Base-by-base conservation (phyloP, 2,888 invertebrate species). In the Gymnoscelis rufifasciata region DNA sequence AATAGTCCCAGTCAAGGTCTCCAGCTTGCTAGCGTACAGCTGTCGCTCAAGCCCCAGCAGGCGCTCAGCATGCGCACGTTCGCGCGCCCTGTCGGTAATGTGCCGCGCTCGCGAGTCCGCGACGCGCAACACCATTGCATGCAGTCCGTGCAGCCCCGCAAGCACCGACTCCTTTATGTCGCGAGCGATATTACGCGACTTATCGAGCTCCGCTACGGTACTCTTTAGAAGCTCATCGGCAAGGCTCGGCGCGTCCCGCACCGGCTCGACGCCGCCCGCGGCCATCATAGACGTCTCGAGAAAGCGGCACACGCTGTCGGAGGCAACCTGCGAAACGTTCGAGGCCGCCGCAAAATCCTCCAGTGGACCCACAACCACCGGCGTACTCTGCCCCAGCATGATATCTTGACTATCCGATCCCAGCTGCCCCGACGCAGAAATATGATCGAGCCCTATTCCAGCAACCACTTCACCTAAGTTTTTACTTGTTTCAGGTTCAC, bases 81-180 rank as follows among this genome's bases (percentile, higher is more conserved):
- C 24, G 7, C 24, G 24, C 36, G 24, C 36, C 36, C 23, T 23
- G 2, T 36, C 36, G 13, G 19, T 10, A 3, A 36, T 2, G 36
- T 36, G 36, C 1, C 36, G 36, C 12, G 24, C 11, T 7, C 36
- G 36, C 7, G 36, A 36, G 13, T 36, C 36, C 0, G 36, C 24
- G 12, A 36, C 12, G 7, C 36, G 36, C 12, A 36, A 24, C 8
- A 36, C 24, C 24, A 36, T 26, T 7, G 3, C 36, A 12, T 36
- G 12, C 12, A 36, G 36, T 0, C 36, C 26, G 3, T 24, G 10
- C 7, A 36, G 3, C 1, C 36, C 24, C 12, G 24, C 24, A 11
- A 36, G 36, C 24, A 36, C 24, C 8, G 36, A 10, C 24, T 36
- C 36, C 24, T 24, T 36, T 7, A 36, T 24, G 36, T 36, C 28